A percentile compares a stretch with the other conserved stretches of the same genome.
Conservation (phyloP, 2,888 invertebrate species). For the Sarcophaga carnaria region DNA sequence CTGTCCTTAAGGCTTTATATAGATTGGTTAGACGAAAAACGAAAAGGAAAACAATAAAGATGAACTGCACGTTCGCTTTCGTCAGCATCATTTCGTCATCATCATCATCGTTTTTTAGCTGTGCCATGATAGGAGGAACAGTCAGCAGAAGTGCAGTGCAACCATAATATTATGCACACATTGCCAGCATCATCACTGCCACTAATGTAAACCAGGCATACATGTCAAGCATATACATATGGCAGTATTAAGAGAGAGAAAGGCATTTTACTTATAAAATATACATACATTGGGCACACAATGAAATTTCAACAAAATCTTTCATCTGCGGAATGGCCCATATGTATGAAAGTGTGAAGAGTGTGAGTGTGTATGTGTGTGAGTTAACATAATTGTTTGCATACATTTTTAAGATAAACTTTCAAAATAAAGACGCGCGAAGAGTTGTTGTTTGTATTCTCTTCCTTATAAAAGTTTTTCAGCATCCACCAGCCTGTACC, state of each 20-base stretch:
- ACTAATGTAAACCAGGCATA: not conserved
- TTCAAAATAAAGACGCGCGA: conserved; percentile 16
- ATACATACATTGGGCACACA: not conserved
- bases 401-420: conserved; percentile 5
- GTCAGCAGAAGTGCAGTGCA: not conserved
- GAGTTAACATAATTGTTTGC: not conserved
- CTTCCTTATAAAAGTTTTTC: not conserved
- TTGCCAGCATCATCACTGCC: not conserved
- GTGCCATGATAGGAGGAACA: no score
- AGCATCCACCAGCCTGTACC: not conserved
- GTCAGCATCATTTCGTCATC: conserved; percentile 20
- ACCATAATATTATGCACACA: not conserved
- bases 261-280: not conserved
- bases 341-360: not conserved
- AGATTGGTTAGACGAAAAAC: not conserved
- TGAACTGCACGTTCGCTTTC: conserved; percentile 36
- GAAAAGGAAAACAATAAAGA: not conserved
- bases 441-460: not conserved
- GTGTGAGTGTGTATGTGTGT: not conserved
- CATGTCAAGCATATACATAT: no score
- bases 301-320: no score
- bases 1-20: not conserved
- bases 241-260: no score
- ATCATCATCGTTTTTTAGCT: not conserved
- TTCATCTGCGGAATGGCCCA: not conserved